Evolutionary conservation across 2,113 vertebrate species (phyloP), one percentile per base, ranked within the genome.

Genomic region (Acrocephalus kingi): DNA sequence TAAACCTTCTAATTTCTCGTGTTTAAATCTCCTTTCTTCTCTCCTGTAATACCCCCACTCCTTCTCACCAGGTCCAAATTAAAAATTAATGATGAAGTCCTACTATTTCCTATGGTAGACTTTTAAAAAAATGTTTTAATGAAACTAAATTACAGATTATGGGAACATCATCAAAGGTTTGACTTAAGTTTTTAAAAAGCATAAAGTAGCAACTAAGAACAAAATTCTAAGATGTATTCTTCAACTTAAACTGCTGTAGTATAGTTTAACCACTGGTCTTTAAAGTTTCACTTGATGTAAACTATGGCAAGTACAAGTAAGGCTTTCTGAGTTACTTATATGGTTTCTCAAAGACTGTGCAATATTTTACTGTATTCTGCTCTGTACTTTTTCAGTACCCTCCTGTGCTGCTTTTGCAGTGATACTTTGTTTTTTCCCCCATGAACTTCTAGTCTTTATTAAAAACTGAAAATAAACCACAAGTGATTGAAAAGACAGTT

Each of bases 401-500:
- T 79, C 10, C 59, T 64, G 17, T 79, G 35, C 61, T 63, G 19
- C 45, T 86, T 91, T 88, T 89, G 27, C 54, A 75, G 28, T 35
- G 49, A 68, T 12, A 5, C 33, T 81, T 92, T 3, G 1, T 20
- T 66, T 92, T 85, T 73, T 9, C 8, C 7, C 51, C 52, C 0
- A 0, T 75, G 43, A 93, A 87, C 56, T 89, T 87, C 18, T 72
- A 22, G 37, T 75, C 37, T 73, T 67, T 84, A 41, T 75, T 94
- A 41, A 78, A 94, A 92, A 27, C 30, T 58, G 46, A 90, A 93
- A 90, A 59, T 74, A 92, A 93, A 58, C 56, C 15, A 15, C 41
- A 76, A 64, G 24, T 21, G 25, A 87, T 93, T 89, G 78, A 82
- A 84, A 92, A 87, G 61, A 25, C 24, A 89, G 9, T 45, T 25